A percentile compares a stretch with the other conserved stretches of the same genome.
phyloP scores from a whole-genome alignment of 2,113 vertebrate genomes.

The Zosterops pallidus region DNA sequence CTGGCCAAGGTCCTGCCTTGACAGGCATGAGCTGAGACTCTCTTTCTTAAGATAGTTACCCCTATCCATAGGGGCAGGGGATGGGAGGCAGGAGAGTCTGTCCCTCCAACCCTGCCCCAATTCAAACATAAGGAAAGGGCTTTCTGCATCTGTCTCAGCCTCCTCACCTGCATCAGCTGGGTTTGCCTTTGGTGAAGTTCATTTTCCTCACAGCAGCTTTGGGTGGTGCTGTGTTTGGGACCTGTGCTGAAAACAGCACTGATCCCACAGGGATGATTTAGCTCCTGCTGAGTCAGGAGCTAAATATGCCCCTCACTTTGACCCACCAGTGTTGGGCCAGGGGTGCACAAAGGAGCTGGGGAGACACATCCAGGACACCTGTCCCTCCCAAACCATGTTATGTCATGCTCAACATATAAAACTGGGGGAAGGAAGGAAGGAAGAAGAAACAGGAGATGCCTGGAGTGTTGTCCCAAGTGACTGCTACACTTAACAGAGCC shows the following conservation, averaged over 20 bases:
- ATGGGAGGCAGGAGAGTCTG: not conserved
- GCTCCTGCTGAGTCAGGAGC: not conserved
- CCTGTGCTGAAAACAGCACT: not conserved
- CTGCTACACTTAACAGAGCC: not conserved
- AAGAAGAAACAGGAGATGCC: not conserved
- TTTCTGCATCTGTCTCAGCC: not conserved
- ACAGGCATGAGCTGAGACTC: not conserved
- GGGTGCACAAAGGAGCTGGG: not conserved
- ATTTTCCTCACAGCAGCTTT: not conserved
- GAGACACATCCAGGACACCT: not conserved
- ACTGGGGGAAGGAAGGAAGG: too few species aligned
- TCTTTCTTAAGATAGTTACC: not conserved
- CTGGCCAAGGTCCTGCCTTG: not conserved
- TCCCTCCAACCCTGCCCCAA: not conserved
- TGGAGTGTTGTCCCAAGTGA: not conserved
- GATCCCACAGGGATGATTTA: not conserved
- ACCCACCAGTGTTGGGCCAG: accelerated
- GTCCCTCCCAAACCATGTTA: accelerated
- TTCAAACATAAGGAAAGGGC: not conserved
- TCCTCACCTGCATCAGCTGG: not conserved
- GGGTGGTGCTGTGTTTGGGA: not conserved
- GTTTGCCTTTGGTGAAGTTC: not conserved
- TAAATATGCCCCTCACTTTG: not conserved
- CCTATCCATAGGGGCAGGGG: too few species aligned
- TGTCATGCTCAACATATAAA: not conserved